phyloP scores from a whole-genome alignment of 2,797 vertebrate species.

The Cercopithecus petaurista region DNA sequence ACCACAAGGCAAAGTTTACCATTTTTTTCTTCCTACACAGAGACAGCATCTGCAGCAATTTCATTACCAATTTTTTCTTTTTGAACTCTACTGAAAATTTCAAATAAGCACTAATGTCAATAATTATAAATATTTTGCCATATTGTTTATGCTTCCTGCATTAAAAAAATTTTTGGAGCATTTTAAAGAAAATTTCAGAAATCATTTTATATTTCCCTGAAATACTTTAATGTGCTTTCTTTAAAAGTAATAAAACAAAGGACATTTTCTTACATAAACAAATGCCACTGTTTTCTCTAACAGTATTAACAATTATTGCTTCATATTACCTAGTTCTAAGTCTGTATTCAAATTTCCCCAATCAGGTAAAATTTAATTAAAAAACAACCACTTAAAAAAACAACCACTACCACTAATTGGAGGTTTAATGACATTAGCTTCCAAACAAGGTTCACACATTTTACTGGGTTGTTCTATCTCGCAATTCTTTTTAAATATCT shows the following conservation, averaged over 20 bases:
- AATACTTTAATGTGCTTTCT: neutral
- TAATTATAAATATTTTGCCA: neutral
- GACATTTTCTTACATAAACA: neutral
- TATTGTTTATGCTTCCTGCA: neutral
- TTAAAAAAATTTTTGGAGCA: neutral
- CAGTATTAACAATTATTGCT: neutral
- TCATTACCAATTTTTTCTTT: neutral
- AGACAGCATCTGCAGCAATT: neutral
- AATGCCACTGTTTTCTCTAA: neutral
- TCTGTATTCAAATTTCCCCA: neutral
- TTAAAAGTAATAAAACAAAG: conserved; percentile 20
- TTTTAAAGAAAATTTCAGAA: conserved; percentile 31
- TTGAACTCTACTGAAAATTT: conserved; percentile 1
- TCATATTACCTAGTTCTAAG: neutral
- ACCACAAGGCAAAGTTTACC: neutral
- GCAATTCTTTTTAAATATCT: neutral
- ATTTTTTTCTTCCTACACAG: neutral
- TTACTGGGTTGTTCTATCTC: neutral
- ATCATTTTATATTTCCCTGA: neutral
- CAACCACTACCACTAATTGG: neutral
- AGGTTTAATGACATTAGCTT: neutral
- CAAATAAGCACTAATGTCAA: neutral
- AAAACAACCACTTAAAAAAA: neutral
- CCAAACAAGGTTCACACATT: neutral
- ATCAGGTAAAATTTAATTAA: neutral